Base-by-base conservation (phyloP, 2,888 invertebrate genomes). In the Tipula confusa region DNA sequence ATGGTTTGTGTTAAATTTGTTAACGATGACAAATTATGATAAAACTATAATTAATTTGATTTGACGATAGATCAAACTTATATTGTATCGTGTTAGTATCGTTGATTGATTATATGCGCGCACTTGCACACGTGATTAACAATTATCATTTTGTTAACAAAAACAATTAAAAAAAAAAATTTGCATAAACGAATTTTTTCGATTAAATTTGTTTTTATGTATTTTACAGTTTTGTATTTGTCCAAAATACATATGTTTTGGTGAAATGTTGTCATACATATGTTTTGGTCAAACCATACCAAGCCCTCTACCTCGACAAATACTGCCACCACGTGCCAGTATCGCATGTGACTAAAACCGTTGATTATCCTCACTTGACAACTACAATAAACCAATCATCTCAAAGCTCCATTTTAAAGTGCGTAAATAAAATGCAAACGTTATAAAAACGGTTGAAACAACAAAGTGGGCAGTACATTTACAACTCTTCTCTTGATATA, bases 21-120 rank as follows among this genome's bases (percentile, higher is more conserved):
- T 80, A 80, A 80, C 80, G 80, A 80, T 80, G 80, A 80, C 80
- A 80, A 80, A 80, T 80, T 80, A 80, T 80, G 80, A 80, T 80
- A 31, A 80, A 80, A 80, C 80, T 80, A 31, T 15, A 80, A 80
- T 80, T 80, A 80, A 80, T 80, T 80, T 80, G 80, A 29, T 80
- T 29, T 29, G 24, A 18, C 7, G 64, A 64, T 64, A 64, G 24
- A 43, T 15, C 64, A 43, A 15, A 15, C 18, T 15, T 64, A 24
- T 64, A n/a, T 18, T 6, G 24, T 64, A 9, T 7, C 24, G 9
- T 48, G 9, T 64, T 18, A 24, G 18, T 64, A 64, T 64, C 64
- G 6, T 64, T 64, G 64, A 64, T 64, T 64, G 64, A 64, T 64
- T 64, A 11, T 9, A n/a, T 36, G 1, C n/a, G n/a, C 43, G 7